These are phyloP conservation scores for Notoglanidium macrostoma DNA, from an alignment of 2,797 vertebrate genomes.

Conservation along the genomic window DNA sequence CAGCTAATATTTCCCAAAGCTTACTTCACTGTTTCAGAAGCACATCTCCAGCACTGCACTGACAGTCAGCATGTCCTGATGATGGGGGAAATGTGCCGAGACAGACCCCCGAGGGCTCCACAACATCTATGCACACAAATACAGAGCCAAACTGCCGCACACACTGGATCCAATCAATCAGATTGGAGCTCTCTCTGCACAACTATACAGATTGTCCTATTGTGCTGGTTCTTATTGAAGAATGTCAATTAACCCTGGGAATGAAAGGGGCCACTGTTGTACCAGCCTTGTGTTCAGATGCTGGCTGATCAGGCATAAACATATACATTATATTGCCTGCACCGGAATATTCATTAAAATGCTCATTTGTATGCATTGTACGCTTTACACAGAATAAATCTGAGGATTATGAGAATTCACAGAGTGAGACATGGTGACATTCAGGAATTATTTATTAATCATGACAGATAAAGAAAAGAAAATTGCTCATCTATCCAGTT, in stretches of 20 bases:
- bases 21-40: constrained; percentile 39
- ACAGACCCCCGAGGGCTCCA: constrained; percentile 49
- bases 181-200: constrained; percentile 25
- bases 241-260: constrained; percentile 34
- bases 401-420: constrained; percentile 25
- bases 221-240: constrained; percentile 18
- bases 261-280: constrained; percentile 11
- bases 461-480: neutral
- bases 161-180: constrained; percentile 36
- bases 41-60: constrained; percentile 40
- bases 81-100: constrained; percentile 48
- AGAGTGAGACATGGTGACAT: constrained; percentile 27
- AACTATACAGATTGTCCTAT: constrained; percentile 35
- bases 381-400: neutral
- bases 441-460: constrained; percentile 28
- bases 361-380: constrained; percentile 2
- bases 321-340: neutral
- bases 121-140: constrained; percentile 30
- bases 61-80: constrained; percentile 49
- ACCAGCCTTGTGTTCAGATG: neutral
- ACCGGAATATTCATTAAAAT: constrained; percentile 7
- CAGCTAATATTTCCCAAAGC: constrained; percentile 47
- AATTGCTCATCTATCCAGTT: constrained; percentile 28
- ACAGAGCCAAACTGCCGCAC: constrained; percentile 17
- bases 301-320: constrained; percentile 8